Evolutionary conservation across 30 jellyfish, hydroid and myxozoan genomes (phyloP).

Genomic region (Turritopsis rubra): DNA sequence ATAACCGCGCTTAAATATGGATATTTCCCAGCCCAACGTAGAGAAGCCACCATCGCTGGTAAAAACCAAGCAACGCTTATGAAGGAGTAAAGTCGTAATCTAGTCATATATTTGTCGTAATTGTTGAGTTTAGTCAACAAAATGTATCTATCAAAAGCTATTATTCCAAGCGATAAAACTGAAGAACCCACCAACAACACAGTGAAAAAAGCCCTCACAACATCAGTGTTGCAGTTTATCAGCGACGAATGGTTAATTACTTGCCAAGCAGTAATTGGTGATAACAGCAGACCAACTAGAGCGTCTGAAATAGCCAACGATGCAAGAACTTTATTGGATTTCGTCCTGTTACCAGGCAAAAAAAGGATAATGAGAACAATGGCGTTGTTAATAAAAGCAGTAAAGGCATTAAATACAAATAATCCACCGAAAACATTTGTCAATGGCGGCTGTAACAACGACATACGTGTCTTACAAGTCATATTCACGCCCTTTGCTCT

Average conservation of each 20-base stretch:
- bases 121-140: conserved; percentile 43
- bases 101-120: conserved; percentile 44
- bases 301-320: conserved; percentile 71
- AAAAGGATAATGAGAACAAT: conserved; percentile 27
- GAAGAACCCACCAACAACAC: conserved; percentile 72
- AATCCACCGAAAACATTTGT: conserved; percentile 41
- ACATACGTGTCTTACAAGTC: conserved; percentile 8
- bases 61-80: conserved; percentile 49
- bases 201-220: conserved; percentile 42
- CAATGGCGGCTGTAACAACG: conserved; percentile 16
- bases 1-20: conserved; percentile 14
- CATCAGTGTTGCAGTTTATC: conserved; percentile 38
- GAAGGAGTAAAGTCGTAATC: conserved; percentile 28
- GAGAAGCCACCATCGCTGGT: conserved; percentile 52
- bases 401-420: conserved; percentile 18
- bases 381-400: conserved; percentile 37
- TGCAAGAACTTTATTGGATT: conserved; percentile 37
- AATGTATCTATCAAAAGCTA: conserved; percentile 61
- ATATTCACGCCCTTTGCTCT: neutral
- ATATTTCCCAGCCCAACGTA: conserved; percentile 26
- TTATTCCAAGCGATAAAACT: conserved; percentile 44
- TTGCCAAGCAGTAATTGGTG: conserved; percentile 47
- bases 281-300: conserved; percentile 51
- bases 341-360: conserved; percentile 28
- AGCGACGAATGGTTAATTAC: conserved; percentile 22